Percentiles rank a stretch among this genome's conserved stretches.
phyloP scores from a whole-genome alignment of 2,113 vertebrate genomes.

The Thamnaconus septentrionalis region DNA sequence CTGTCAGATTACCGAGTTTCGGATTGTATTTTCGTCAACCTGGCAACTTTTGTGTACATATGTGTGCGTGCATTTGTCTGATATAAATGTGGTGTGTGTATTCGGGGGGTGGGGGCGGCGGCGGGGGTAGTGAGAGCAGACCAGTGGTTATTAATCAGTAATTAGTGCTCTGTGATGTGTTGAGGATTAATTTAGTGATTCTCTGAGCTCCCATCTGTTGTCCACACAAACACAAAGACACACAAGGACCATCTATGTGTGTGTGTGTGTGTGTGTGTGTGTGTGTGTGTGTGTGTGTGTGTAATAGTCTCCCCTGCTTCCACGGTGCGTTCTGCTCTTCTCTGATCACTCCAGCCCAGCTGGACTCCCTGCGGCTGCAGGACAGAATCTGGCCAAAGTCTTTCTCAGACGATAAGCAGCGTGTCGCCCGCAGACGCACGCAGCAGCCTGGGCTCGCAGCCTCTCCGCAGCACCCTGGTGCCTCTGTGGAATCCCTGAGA shows the following conservation, averaged over 20 bases:
- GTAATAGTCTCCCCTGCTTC: conserved; percentile 64
- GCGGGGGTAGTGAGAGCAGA: conserved; percentile 24
- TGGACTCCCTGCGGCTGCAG: conserved; percentile 46
- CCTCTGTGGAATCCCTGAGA: conserved; percentile 27
- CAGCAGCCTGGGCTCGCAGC: not conserved
- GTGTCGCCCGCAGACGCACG: conserved; percentile 52
- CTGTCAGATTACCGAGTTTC: conserved; percentile 5
- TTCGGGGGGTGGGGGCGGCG: not conserved
- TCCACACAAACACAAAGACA: conserved; percentile 11
- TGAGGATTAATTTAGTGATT: conserved; percentile 67
- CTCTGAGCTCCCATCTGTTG: conserved; percentile 63
- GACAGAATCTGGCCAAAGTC: conserved; percentile 47
- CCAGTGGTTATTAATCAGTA: conserved; percentile 69
- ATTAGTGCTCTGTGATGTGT: conserved; percentile 62
- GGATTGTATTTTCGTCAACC: conserved; percentile 10
- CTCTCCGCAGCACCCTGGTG: conserved; percentile 23
- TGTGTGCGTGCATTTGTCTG: not conserved
- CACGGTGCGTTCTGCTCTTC: conserved; percentile 49
- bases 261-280: not conserved
- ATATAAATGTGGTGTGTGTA: conserved; percentile 1
- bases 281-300: conserved; percentile 7
- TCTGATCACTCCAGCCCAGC: conserved; percentile 52
- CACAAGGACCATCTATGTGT: conserved; percentile 26
- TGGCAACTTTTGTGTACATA: conserved; percentile 11
- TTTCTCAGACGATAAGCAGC: conserved; percentile 48